Evolutionary conservation across 2,113 vertebrate genomes (phyloP).

Genomic region (Panthera uncia): DNA sequence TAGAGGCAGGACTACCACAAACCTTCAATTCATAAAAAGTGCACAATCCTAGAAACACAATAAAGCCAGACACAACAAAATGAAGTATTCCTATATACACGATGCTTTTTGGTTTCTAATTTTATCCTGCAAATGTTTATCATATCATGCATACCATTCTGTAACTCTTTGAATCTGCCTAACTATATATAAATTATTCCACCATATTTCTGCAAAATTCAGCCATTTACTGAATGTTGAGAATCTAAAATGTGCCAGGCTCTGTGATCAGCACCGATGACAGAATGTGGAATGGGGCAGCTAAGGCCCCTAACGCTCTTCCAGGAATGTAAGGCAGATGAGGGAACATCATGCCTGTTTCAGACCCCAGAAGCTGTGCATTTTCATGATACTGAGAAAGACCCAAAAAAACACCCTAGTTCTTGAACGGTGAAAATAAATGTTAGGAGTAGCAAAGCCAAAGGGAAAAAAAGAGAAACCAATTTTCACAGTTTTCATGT

Average conservation of each 20-base stretch:
- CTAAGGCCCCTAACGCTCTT: no score
- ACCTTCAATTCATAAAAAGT: background rate
- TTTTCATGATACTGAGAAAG: background rate
- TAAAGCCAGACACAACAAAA: background rate
- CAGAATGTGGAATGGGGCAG: accelerated
- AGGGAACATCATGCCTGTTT: accelerated
- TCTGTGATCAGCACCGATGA: background rate
- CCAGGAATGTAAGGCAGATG: background rate
- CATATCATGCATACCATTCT: background rate
- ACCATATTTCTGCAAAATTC: background rate
- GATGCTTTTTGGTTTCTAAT: background rate
- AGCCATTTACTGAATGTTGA: background rate
- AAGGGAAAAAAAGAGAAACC: background rate
- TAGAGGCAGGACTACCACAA: background rate
- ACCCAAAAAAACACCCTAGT: background rate
- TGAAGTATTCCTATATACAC: background rate
- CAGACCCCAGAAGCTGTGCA: background rate
- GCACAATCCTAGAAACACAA: background rate
- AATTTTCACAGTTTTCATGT: background rate
- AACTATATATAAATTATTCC: background rate
- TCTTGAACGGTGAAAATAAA: background rate
- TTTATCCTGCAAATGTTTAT: background rate
- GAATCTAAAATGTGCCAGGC: background rate
- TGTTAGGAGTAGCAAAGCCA: background rate
- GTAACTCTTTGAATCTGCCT: background rate